Evolutionary conservation across 2,113 vertebrate genomes (phyloP), one percentile per base, ranked within the genome.

Genomic region (Trogon melanurus): DNA sequence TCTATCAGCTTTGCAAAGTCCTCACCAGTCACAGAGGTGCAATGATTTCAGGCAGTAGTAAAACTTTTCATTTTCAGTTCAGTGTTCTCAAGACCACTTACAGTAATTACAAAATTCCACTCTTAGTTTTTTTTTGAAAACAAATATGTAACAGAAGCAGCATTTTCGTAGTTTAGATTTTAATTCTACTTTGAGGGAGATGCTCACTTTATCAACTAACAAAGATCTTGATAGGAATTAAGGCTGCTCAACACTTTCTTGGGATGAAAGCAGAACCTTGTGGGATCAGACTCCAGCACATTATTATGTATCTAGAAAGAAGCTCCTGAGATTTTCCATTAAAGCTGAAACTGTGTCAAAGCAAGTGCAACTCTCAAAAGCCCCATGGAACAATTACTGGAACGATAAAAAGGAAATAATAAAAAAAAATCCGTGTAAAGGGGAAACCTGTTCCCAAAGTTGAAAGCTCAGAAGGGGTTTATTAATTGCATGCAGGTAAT

Each of bases 51-150:
- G 25, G 27, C 27, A 85, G 36, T 4, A 53, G 65, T 14, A 51
- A 27, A 21, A 26, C 30, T 74, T 85, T 61, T 78, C 34, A 41
- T 67, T 92, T 92, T 79, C 22, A 36, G 32, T 70, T 92, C 65
- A 81, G 53, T 18, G 16, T 50, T 94, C 70, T 79, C 45, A 72
- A 91, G 36, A 82, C 19, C 57, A 75, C 15, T 32, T 56, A 34
- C 3, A 73, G 32, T 34, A 48, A 88, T 23, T 47, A 85, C 10
- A 70, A 67, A 94, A 73, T 44, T 82, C n/a, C 36, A 56, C 79
- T 92, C 91, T 54, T 45, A 84, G 85, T 84, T 93, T 79, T 93
- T 79, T 91, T 85, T 76, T 87, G 11, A 91, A 96, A 93, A 86
- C 44, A 64, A 44, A 80, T 22, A 79, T 5, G 8, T 32, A 36